Percentiles rank a stretch among this genome's conserved stretches.
phyloP scores from a whole-genome alignment of 2,888 invertebrate species.

The Coelopa pilipes region DNA sequence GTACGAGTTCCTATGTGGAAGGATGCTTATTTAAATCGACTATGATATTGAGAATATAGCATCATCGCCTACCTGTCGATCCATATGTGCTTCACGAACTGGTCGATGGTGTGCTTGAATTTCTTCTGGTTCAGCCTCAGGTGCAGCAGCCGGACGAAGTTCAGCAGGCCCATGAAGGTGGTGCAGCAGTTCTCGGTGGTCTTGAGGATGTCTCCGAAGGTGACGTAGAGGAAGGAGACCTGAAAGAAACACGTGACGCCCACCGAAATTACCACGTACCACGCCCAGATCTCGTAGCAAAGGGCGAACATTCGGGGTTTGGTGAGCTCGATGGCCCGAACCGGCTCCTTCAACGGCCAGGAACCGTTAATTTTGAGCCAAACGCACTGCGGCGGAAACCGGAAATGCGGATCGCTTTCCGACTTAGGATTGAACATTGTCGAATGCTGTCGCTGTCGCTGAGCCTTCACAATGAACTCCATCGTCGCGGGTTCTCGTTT shows the following conservation, averaged over 20 bases:
- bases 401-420: constrained; percentile 49
- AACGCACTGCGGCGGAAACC: constrained; percentile 62
- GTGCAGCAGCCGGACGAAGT: constrained; percentile 63
- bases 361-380: constrained; percentile 64
- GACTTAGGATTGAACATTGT: constrained; percentile 56
- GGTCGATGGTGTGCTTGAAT: constrained; percentile 55
- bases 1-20: constrained; percentile 48
- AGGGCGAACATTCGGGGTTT: constrained; percentile 8
- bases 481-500: background rate
- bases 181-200: constrained; percentile 65
- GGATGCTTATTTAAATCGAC: too few species aligned
- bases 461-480: background rate
- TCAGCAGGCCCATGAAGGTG: constrained; percentile 64
- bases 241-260: constrained; percentile 62
- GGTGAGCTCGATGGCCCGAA: background rate
- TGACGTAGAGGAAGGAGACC: constrained; percentile 56
- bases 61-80: constrained; percentile 57
- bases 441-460: too few species aligned
- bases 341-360: constrained; percentile 56
- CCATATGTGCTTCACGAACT: constrained; percentile 62
- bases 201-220: constrained; percentile 61
- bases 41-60: background rate
- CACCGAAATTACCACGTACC: constrained; percentile 60
- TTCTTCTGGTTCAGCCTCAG: constrained; percentile 55
- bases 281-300: constrained; percentile 58